Percentiles rank a stretch among this genome's conserved stretches.
Conservation (phyloP, 2,888 invertebrate species). For the Lordiphosa andalusiaca region DNA sequence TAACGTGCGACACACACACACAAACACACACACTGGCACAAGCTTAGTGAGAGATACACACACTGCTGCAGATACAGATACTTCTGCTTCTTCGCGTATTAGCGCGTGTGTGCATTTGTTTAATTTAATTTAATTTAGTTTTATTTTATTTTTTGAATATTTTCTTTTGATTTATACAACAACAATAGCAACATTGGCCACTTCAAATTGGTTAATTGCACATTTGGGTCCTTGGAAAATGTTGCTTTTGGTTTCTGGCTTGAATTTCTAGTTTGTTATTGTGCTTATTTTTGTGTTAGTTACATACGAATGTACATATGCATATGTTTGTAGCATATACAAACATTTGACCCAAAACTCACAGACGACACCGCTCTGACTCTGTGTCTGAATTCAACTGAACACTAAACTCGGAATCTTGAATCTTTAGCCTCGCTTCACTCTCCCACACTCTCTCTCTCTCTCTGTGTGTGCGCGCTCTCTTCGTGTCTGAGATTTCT, state of each 20-base stretch:
- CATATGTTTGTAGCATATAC: constrained; percentile 26
- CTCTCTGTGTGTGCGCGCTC: constrained; percentile 7
- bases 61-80: constrained; percentile 17
- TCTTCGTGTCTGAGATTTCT: constrained; percentile 44
- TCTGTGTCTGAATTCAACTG: constrained; percentile 72
- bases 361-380: constrained; percentile 63
- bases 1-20: constrained; percentile 41
- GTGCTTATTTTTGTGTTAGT: neutral
- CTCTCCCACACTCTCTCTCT: constrained; percentile 2
- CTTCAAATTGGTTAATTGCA: constrained; percentile 1
- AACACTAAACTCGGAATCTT: constrained; percentile 60
- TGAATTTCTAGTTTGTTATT: constrained; percentile 7
- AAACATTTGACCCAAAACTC: constrained; percentile 71
- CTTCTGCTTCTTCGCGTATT: constrained; percentile 11
- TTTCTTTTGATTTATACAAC: constrained; percentile 16
- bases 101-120: constrained; percentile 51
- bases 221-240: constrained; percentile 1
- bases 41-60: constrained; percentile 31
- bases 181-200: constrained; percentile 21
- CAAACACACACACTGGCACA: constrained; percentile 27
- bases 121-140: constrained; percentile 60
- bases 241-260: constrained; percentile 3
- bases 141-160: constrained; percentile 26
- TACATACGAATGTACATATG: constrained; percentile 16
- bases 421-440: constrained; percentile 24